Evolutionary conservation across 1,140 invertebrate genomes (phyloP).

Genomic region (Zaprionus ornatus): DNA sequence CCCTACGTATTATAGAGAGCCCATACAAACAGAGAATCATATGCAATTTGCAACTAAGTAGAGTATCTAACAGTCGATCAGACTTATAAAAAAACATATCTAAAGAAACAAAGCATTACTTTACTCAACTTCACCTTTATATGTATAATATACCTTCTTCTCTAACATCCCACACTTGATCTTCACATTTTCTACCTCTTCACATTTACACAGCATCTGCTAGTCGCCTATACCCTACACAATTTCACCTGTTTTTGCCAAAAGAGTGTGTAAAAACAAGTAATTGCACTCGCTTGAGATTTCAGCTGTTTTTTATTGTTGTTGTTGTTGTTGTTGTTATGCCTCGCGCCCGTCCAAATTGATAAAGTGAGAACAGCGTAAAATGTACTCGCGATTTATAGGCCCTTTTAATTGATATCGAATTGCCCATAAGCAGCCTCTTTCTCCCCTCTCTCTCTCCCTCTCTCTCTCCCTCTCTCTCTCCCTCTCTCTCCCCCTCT

Average conservation of each 20-base stretch:
- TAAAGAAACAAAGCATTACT: not conserved
- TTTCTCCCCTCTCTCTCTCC: not conserved
- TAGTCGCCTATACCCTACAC: not conserved
- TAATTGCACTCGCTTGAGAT: slow-evolving; percentile 57
- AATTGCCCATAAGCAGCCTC: not conserved
- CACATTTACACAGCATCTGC: not conserved
- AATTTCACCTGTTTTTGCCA: not conserved
- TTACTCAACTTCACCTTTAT: too few species aligned
- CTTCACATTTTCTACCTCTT: not conserved
- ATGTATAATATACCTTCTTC: too few species aligned
- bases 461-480: not conserved
- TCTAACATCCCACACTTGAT: not conserved
- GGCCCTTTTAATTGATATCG: slow-evolving; percentile 74
- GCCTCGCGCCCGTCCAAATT: slow-evolving; percentile 51
- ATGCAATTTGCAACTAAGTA: too few species aligned
- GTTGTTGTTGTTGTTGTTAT: not conserved
- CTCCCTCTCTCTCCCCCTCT: not conserved
- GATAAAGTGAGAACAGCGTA: slow-evolving; percentile 64
- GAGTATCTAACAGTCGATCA: too few species aligned
- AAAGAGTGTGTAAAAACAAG: slow-evolving; percentile 17
- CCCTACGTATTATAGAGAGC: too few species aligned
- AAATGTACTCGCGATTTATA: slow-evolving; percentile 63
- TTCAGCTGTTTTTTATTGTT: slow-evolving; percentile 16
- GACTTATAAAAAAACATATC: not conserved
- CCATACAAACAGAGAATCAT: too few species aligned